phyloP scores from a whole-genome alignment of 2,888 invertebrate genomes.

The Sminthurinus aureus region DNA sequence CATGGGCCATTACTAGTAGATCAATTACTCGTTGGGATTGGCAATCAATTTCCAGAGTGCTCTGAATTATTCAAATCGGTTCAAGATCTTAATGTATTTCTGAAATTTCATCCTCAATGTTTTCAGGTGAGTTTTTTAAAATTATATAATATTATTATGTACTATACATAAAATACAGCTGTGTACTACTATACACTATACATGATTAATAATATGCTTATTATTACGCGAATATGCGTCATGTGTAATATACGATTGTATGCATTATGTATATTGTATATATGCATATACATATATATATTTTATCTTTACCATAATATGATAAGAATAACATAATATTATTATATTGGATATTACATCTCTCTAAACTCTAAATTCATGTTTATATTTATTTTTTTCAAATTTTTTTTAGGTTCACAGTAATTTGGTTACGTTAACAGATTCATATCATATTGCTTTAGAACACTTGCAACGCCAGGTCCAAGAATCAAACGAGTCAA shows the following conservation, averaged over 20 bases:
- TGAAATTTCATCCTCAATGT: constrained; percentile 87
- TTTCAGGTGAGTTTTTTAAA: constrained; percentile 46
- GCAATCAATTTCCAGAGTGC: constrained; percentile 37
- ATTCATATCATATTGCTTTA: constrained; percentile 52
- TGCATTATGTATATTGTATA: too few relatives aligned
- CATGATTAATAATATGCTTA: too few relatives aligned
- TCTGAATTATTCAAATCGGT: constrained; percentile 79
- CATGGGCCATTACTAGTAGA: constrained; percentile 84
- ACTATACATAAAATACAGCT: too few relatives aligned
- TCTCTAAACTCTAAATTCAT: background rate
- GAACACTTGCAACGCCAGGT: constrained; percentile 50
- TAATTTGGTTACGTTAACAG: constrained; percentile 80
- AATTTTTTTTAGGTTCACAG: constrained; percentile 86
- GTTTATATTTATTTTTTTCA: constrained; percentile 63
- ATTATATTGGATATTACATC: too few relatives aligned
- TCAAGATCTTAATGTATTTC: constrained; percentile 86
- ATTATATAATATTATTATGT: background rate
- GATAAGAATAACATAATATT: too few relatives aligned
- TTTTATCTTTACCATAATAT: too few relatives aligned
- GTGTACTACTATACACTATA: too few relatives aligned
- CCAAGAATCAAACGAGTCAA: constrained; percentile 13
- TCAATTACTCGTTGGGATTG: constrained; percentile 71
- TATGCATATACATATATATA: too few relatives aligned
- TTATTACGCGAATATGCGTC: too few relatives aligned
- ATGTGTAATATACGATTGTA: too few relatives aligned